Percentiles rank a stretch among this genome's conserved stretches.
Conservation (phyloP, 2,113 vertebrate species). For the Okapia johnstoni region DNA sequence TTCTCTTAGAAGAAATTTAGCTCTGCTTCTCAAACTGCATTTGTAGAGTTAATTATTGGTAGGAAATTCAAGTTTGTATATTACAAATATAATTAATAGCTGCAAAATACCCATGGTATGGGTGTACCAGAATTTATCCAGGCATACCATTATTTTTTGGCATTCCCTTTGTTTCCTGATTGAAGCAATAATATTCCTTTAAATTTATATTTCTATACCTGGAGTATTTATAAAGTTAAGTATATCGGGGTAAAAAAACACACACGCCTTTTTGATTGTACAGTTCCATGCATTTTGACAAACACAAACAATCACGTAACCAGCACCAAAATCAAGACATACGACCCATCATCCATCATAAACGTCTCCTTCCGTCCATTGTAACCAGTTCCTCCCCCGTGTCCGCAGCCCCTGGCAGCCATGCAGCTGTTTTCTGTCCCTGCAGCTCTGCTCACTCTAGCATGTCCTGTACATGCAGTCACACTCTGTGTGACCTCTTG, state of each 20-base stretch:
- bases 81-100: background rate
- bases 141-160: background rate
- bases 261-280: background rate
- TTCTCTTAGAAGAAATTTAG: background rate
- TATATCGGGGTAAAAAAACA: background rate
- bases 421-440: no score
- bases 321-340: background rate
- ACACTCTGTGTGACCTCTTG: background rate
- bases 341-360: fast-evolving
- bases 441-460: background rate
- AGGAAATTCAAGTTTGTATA: background rate
- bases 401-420: no score
- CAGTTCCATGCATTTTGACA: background rate
- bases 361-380: background rate
- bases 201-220: background rate
- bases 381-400: background rate
- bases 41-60: background rate
- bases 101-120: background rate
- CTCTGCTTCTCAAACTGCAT: background rate
- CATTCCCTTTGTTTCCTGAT: background rate
- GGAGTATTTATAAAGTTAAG: background rate
- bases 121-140: fast-evolving
- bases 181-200: background rate
- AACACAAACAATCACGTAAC: no score
- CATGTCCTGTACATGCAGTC: fast-evolving